phyloP scores from a whole-genome alignment of 2,888 invertebrate species.

The Biston betularia region DNA sequence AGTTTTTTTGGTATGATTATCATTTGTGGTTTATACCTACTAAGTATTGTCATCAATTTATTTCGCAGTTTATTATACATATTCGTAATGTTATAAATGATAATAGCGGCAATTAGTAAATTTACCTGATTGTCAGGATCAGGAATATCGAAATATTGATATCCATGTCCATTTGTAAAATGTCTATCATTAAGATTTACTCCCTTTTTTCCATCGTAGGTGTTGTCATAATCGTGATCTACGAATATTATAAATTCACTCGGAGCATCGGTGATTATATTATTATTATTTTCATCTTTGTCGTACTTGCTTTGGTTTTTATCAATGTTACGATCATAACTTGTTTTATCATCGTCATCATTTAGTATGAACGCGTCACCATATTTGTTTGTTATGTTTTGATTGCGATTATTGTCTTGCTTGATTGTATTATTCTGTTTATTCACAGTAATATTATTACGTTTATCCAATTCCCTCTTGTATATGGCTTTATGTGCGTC shows the following conservation, averaged over 20 bases:
- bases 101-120: conserved; percentile 2
- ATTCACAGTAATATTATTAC: too few relatives aligned
- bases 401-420: too few relatives aligned
- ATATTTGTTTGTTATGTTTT: too few relatives aligned
- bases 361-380: too few relatives aligned
- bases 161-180: conserved; percentile 10
- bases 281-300: not conserved
- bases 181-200: conserved; percentile 2
- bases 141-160: not conserved
- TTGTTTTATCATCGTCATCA: not conserved
- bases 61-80: not conserved
- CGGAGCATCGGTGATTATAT: not conserved
- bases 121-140: conserved; percentile 3
- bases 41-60: not conserved
- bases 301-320: not conserved
- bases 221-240: conserved; percentile 4
- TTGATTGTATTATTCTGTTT: too few relatives aligned
- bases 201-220: conserved; percentile 5
- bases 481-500: not conserved
- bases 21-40: not conserved
- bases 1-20: too few relatives aligned
- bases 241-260: not conserved
- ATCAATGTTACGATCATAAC: not conserved
- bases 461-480: not conserved
- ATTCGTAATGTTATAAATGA: conserved; percentile 5